A percentile compares a stretch with the other conserved stretches of the same genome.
Conservation (phyloP, 2,113 vertebrate species). For the Phrynocephalus versicolor region DNA sequence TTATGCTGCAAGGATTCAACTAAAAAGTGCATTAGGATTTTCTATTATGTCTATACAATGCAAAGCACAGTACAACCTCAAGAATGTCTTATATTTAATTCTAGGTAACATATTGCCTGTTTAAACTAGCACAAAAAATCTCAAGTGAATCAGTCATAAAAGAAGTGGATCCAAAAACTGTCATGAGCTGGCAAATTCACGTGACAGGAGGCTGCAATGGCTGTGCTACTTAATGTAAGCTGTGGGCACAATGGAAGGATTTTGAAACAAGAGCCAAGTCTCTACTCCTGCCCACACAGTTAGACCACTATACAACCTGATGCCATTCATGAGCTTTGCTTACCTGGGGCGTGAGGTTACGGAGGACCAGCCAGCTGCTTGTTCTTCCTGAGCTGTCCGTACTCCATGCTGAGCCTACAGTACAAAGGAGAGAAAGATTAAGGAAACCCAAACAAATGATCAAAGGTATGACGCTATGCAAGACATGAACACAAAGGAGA, state of each 20-base stretch:
- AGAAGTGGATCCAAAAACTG: not conserved
- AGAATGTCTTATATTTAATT: not conserved
- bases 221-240: not conserved
- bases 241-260: not conserved
- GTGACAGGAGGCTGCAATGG: not conserved
- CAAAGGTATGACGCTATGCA: not conserved
- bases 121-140: no score
- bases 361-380: slow-evolving; percentile 97
- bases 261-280: not conserved
- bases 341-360: slow-evolving; percentile 98
- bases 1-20: not conserved
- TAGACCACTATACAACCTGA: not conserved
- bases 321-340: accelerated
- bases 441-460: not conserved
- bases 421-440: slow-evolving; percentile 18
- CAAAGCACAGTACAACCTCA: not conserved
- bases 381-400: slow-evolving; percentile 94
- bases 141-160: not conserved
- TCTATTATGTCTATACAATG: not conserved
- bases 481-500: not conserved
- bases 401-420: slow-evolving; percentile 92
- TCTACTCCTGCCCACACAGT: not conserved
- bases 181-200: not conserved
- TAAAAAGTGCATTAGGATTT: not conserved
- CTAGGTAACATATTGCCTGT: not conserved